These are phyloP conservation scores for Peromyscus maniculatus DNA, from an alignment of 2,113 vertebrate species.

Conservation along the genomic window DNA sequence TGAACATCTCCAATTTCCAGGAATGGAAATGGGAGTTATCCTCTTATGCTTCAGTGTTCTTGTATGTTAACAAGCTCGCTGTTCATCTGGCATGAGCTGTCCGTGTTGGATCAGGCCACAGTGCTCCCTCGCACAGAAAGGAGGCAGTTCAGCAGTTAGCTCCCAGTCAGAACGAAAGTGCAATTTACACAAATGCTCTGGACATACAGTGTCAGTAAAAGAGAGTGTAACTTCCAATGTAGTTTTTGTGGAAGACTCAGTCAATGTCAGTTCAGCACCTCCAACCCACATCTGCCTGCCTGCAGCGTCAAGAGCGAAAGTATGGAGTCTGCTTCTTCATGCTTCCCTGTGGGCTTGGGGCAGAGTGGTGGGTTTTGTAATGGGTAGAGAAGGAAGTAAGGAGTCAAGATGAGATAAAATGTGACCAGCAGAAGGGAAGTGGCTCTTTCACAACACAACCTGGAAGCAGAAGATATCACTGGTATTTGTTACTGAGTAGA, in stretches of 20 bases:
- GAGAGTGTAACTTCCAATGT: neutral
- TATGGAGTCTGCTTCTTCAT: neutral
- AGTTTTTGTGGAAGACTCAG: neutral
- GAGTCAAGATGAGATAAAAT: neutral
- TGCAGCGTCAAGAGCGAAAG: neutral
- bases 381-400: neutral
- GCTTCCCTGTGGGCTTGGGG: neutral
- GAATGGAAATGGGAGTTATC: neutral
- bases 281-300: neutral
- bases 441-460: neutral
- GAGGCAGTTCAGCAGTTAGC: neutral
- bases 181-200: neutral
- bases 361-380: neutral
- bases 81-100: neutral
- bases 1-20: neutral
- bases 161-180: neutral
- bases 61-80: neutral
- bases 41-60: neutral
- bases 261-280: neutral
- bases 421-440: slow-evolving; percentile 33
- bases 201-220: neutral
- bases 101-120: neutral
- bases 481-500: too few relatives aligned
- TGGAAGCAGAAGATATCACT: slow-evolving; percentile 8
- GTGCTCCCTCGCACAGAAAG: neutral